Conservation (phyloP, 2,113 vertebrate genomes). For the Poeciliopsis prolifica region DNA sequence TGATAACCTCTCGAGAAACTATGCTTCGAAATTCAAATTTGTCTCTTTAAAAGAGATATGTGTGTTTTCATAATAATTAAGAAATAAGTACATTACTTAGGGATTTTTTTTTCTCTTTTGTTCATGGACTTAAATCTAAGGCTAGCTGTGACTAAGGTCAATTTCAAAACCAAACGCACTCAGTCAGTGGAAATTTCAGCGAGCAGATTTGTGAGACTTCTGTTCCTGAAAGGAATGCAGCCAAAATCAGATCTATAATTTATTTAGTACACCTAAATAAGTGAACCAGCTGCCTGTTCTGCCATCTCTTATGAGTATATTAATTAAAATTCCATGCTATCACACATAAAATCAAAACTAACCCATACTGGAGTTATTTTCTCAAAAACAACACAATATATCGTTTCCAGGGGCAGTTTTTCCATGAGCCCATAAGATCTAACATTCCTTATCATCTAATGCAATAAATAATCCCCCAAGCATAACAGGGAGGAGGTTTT, state of each 20-base stretch:
- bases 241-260: constrained; percentile 37
- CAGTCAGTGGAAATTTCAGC: constrained; percentile 12
- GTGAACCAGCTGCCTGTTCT: constrained; percentile 40
- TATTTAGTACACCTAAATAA: constrained; percentile 46
- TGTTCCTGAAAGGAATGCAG: constrained; percentile 9
- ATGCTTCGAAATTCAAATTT: not conserved
- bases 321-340: not conserved
- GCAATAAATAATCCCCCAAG: not conserved
- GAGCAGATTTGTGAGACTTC: constrained; percentile 37
- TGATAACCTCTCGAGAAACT: too few relatives aligned
- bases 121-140: not conserved
- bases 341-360: constrained; percentile 5
- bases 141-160: not conserved
- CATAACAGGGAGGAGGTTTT: not conserved
- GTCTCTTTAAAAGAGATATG: too few relatives aligned
- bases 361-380: not conserved
- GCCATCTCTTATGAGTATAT: constrained; percentile 14
- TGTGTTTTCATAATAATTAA: too few relatives aligned
- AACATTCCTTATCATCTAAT: not conserved
- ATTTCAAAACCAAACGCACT: not conserved
- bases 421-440: not conserved
- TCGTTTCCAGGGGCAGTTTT: not conserved
- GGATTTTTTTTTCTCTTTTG: not conserved
- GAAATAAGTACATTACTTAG: too few relatives aligned
- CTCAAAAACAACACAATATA: not conserved